phyloP scores from a whole-genome alignment of 2,797 vertebrate species.

The Danio jaintianensis region DNA sequence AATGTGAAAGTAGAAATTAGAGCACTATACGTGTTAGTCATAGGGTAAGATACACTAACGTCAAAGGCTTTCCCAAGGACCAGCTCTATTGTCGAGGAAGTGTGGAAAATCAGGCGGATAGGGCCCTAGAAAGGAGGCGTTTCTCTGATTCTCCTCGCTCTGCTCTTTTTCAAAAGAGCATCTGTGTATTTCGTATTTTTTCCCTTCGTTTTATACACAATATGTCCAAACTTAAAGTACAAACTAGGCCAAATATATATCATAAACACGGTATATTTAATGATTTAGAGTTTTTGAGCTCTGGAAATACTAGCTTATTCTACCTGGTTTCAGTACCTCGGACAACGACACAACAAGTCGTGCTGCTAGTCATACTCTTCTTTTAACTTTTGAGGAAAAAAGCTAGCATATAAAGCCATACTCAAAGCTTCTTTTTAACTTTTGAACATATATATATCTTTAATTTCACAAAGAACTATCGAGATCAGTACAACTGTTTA shows the following conservation, averaged over 20 bases:
- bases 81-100: constrained; percentile 70
- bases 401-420: no score
- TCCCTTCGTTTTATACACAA: constrained; percentile 6
- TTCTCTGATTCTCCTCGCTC: constrained; percentile 84
- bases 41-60: neutral
- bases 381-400: no score
- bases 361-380: no score
- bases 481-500: no score
- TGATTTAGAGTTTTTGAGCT: no score
- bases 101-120: constrained; percentile 82
- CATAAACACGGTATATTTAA: no score
- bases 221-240: constrained; percentile 9
- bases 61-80: constrained; percentile 73
- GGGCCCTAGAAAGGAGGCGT: constrained; percentile 77
- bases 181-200: constrained; percentile 36
- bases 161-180: constrained; percentile 55
- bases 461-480: no score
- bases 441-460: no score
- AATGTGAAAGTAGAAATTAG: neutral
- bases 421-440: no score
- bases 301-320: neutral
- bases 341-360: neutral
- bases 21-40: neutral
- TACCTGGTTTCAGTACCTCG: neutral
- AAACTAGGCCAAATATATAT: no score